phyloP scores from a whole-genome alignment of 1,140 invertebrate species.

The Nebria ingens region DNA sequence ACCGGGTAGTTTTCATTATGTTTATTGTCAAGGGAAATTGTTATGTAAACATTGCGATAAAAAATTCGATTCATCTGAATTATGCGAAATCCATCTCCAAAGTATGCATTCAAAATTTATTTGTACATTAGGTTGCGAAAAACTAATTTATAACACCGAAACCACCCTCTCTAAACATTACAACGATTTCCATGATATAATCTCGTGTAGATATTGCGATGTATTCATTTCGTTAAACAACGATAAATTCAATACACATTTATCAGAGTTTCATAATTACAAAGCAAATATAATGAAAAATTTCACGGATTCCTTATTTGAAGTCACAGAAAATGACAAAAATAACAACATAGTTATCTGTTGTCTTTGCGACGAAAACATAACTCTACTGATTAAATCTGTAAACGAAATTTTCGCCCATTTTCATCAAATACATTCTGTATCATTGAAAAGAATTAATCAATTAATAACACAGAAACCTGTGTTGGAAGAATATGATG shows the following conservation, averaged over 20 bases:
- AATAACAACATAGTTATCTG: background rate
- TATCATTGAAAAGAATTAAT: background rate
- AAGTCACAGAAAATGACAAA: background rate
- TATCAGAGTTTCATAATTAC: background rate
- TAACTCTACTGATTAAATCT: background rate
- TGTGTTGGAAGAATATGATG: background rate
- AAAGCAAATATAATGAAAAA: background rate
- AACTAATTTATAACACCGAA: background rate
- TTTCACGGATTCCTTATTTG: background rate
- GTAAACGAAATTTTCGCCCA: background rate
- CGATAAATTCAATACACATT: background rate
- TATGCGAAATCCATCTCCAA: background rate
- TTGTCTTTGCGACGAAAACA: slow-evolving; percentile 2
- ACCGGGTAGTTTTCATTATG: background rate
- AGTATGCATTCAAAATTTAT: background rate
- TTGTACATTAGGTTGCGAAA: background rate
- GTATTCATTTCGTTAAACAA: background rate
- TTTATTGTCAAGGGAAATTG: background rate
- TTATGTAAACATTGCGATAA: background rate
- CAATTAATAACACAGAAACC: background rate
- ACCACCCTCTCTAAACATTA: background rate
- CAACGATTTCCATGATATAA: background rate
- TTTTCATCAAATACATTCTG: background rate
- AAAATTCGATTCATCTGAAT: background rate
- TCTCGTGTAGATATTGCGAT: background rate